These are phyloP conservation scores for Ceramica pisi DNA, from an alignment of 2,888 invertebrate species.

Conservation along the genomic window DNA sequence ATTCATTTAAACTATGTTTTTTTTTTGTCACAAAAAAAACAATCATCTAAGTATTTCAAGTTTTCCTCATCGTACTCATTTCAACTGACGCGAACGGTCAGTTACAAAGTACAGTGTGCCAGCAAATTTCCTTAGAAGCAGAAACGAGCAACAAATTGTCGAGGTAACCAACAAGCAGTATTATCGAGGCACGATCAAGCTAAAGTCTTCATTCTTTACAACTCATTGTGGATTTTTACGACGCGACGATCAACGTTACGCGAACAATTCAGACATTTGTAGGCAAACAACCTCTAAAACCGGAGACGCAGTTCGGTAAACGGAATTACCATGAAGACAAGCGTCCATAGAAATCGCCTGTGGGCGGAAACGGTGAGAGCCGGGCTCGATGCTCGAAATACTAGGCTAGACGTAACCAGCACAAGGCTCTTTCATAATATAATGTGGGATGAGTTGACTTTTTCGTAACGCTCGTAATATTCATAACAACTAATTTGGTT, in stretches of 20 bases:
- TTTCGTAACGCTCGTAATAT: conserved; percentile 63
- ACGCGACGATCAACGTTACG: conserved; percentile 62
- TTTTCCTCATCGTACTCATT: conserved; percentile 6
- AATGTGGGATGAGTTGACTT: conserved; percentile 74
- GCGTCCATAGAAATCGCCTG: conserved; percentile 72
- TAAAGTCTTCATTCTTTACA: conserved; percentile 67
- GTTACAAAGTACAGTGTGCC: conserved; percentile 2
- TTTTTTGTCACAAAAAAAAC: background rate
- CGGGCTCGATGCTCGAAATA: conserved; percentile 58
- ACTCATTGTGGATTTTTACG: conserved; percentile 67
- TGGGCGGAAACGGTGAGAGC: conserved; percentile 80
- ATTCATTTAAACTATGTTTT: background rate
- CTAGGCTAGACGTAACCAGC: conserved; percentile 75
- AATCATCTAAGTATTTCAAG: background rate
- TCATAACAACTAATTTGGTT: conserved; percentile 52
- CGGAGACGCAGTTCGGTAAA: conserved; percentile 74
- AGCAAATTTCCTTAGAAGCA: conserved; percentile 28
- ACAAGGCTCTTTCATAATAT: conserved; percentile 78
- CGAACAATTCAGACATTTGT: conserved; percentile 68
- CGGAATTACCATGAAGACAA: conserved; percentile 80
- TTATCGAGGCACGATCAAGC: conserved; percentile 62
- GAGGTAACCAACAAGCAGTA: conserved; percentile 21
- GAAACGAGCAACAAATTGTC: conserved; percentile 21
- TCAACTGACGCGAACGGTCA: background rate
- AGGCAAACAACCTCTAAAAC: conserved; percentile 74